A percentile compares a stretch with the other conserved stretches of the same genome.
Evolutionary conservation across 2,888 invertebrate genomes (phyloP).

Genomic region (Nomada flava): DNA sequence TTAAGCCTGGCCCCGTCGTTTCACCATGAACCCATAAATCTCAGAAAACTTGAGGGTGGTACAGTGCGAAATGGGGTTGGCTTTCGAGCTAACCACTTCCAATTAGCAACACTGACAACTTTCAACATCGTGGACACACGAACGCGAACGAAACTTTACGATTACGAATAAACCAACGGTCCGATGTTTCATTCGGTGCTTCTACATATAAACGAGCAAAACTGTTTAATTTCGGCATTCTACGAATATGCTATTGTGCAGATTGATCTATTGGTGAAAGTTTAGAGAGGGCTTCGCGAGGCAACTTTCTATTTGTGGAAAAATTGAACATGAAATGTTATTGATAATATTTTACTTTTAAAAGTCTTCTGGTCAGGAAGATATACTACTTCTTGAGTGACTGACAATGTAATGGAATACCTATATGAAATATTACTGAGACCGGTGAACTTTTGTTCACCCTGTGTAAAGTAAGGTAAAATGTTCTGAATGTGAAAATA

Average conservation of each 20-base stretch:
- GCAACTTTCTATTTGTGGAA: not conserved
- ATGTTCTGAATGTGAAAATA: too few relatives aligned
- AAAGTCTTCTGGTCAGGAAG: not conserved
- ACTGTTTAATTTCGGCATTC: not conserved
- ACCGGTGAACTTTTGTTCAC: too few relatives aligned
- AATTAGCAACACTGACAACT: slow-evolving; percentile 66
- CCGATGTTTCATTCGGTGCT: not conserved
- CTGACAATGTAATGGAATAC: not conserved
- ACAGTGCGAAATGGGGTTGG: slow-evolving; percentile 52
- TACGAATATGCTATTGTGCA: too few relatives aligned
- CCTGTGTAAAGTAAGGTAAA: too few relatives aligned
- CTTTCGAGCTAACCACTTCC: slow-evolving; percentile 63
- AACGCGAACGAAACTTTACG: slow-evolving; percentile 53
- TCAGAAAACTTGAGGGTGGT: slow-evolving; percentile 65
- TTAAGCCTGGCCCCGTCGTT: slow-evolving; percentile 55
- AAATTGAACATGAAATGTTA: not conserved
- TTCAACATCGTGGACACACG: slow-evolving; percentile 34
- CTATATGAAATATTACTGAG: too few relatives aligned
- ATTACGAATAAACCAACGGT: slow-evolving; percentile 48
- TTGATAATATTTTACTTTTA: not conserved
- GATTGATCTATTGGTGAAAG: not conserved
- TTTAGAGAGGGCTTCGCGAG: not conserved
- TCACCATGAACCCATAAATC: slow-evolving; percentile 60
- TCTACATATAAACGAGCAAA: not conserved
- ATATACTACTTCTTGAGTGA: not conserved